Percentiles rank a stretch among this genome's conserved stretches.
Evolutionary conservation across 2,888 invertebrate species (phyloP).

Genomic region (Copidosoma aretas): DNA sequence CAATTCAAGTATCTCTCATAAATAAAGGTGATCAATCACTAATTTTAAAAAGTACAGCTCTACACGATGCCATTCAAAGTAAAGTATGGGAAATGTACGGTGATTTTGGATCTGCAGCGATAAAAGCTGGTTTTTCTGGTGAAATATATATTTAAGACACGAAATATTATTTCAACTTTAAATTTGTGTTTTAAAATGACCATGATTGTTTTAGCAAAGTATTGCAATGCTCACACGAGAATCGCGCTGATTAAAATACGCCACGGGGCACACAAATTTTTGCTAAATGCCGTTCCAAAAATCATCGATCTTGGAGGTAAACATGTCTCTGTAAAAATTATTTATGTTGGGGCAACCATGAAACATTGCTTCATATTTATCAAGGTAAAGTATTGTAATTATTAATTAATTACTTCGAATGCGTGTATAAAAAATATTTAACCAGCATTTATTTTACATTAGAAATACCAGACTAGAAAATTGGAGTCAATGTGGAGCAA

Average conservation of each 20-base stretch:
- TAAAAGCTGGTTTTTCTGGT: constrained; percentile 71
- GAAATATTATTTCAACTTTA: not conserved
- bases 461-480: constrained; percentile 72
- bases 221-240: constrained; percentile 78
- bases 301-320: constrained; percentile 72
- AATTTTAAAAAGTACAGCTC: constrained; percentile 64
- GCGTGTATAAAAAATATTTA: constrained; percentile 1
- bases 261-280: constrained; percentile 78
- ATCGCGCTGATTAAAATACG: constrained; percentile 76
- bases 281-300: constrained; percentile 74
- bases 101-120: constrained; percentile 76
- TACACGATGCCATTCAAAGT: constrained; percentile 68
- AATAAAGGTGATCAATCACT: constrained; percentile 64
- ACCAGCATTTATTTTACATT: constrained; percentile 39
- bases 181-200: constrained; percentile 17
- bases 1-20: constrained; percentile 69
- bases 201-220: constrained; percentile 67
- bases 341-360: constrained; percentile 80
- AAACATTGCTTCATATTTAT: constrained; percentile 81
- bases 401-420: not conserved
- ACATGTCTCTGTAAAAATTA: constrained; percentile 69
- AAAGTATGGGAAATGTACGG: constrained; percentile 77
- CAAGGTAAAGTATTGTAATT: constrained; percentile 51
- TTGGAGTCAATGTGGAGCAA: constrained; percentile 70
- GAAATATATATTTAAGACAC: constrained; percentile 9